phyloP scores from a whole-genome alignment of 2,113 vertebrate genomes.

The Triplophysa rosa region DNA sequence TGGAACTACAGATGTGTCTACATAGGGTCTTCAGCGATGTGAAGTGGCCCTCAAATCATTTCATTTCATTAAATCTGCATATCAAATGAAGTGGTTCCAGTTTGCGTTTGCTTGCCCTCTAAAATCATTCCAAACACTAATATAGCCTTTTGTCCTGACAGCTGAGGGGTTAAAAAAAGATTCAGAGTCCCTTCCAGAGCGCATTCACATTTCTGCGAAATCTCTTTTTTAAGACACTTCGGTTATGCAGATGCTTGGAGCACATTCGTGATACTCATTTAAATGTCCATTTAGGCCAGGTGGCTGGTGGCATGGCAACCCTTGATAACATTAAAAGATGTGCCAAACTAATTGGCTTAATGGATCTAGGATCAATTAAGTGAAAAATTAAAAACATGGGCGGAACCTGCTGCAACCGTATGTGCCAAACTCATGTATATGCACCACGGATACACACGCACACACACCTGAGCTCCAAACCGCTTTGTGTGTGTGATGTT shows the following conservation, averaged over 20 bases:
- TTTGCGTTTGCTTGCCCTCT: not conserved
- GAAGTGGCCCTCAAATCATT: constrained; percentile 42
- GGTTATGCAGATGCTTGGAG: constrained; percentile 9
- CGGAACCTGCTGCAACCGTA: constrained; percentile 67
- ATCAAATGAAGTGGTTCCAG: constrained; percentile 24
- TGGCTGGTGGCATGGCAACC: constrained; percentile 18
- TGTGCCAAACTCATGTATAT: constrained; percentile 48
- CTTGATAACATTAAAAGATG: constrained; percentile 33
- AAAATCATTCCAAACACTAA: constrained; percentile 18
- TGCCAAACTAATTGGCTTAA: constrained; percentile 61
- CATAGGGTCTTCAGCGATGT: constrained; percentile 14
- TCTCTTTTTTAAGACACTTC: constrained; percentile 17
- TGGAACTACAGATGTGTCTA: constrained; percentile 14
- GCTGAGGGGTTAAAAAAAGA: constrained; percentile 27
- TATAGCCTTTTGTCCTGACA: constrained; percentile 34
- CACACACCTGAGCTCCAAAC: constrained; percentile 15
- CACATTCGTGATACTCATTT: constrained; percentile 16
- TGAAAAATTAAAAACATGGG: constrained; percentile 74
- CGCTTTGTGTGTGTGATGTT: constrained; percentile 33
- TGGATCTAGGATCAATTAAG: constrained; percentile 65
- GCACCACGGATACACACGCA: constrained; percentile 44
- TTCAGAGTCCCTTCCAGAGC: not conserved
- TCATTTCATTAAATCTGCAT: constrained; percentile 39
- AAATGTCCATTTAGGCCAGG: constrained; percentile 30
- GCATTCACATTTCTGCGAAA: constrained; percentile 2